Conservation (phyloP, 2,888 invertebrate genomes). For the Melipona bicolor region DNA sequence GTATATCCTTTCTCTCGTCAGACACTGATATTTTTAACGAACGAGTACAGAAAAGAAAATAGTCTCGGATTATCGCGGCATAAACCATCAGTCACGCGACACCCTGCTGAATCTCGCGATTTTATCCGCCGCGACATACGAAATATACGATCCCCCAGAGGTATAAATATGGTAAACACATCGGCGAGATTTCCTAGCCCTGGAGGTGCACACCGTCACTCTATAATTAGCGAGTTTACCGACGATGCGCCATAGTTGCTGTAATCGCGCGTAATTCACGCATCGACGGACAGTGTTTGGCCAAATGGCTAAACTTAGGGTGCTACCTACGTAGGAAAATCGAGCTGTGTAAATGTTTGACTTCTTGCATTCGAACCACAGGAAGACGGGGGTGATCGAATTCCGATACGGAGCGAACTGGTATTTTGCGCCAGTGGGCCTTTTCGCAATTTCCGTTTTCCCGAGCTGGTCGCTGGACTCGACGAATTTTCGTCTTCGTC, state of each 20-base stretch:
- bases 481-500: background rate
- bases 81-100: background rate
- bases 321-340: background rate
- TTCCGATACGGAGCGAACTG: background rate
- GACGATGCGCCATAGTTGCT: conserved; percentile 4
- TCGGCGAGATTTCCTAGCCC: background rate
- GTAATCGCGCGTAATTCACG: conserved; percentile 32
- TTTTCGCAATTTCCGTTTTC: background rate
- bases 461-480: background rate
- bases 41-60: no score
- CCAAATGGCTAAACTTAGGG: conserved; percentile 25
- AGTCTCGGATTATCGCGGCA: no score
- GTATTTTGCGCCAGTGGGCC: background rate
- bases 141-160: conserved; percentile 51
- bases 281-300: conserved; percentile 26
- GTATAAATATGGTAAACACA: conserved; percentile 47
- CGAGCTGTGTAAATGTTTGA: conserved; percentile 19
- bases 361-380: background rate
- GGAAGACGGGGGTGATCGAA: background rate
- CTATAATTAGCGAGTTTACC: conserved; percentile 44
- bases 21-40: no score
- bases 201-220: background rate
- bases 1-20: no score
- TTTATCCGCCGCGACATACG: conserved; percentile 4
- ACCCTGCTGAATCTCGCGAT: no score